Evolutionary conservation across 2,888 invertebrate species (phyloP).

Genomic region (Drosophila kuntzei): DNA sequence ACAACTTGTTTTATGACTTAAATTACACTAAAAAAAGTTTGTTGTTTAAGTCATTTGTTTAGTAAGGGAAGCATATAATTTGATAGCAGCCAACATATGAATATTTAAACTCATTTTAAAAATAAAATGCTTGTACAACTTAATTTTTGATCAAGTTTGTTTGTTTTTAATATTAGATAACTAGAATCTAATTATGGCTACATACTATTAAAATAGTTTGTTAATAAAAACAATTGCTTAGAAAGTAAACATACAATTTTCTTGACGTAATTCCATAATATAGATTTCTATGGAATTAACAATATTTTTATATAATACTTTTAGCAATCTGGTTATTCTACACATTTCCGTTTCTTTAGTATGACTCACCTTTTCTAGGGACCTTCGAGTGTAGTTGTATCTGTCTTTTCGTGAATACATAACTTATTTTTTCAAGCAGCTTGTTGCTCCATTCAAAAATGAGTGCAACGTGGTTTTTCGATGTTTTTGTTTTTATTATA

Average conservation of each 20-base stretch:
- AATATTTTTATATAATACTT: not conserved
- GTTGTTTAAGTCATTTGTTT: conserved; percentile 60
- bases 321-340: not conserved
- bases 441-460: conserved; percentile 42
- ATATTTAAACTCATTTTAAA: not conserved
- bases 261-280: not conserved
- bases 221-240: not conserved
- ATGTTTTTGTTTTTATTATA: conserved; percentile 28
- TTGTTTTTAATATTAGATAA: not conserved
- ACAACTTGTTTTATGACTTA: conserved; percentile 3
- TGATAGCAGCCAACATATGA: not conserved
- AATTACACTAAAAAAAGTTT: conserved; percentile 45
- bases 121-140: conserved; percentile 2
- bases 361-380: conserved; percentile 37
- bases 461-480: conserved; percentile 35
- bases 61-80: not conserved
- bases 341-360: not conserved
- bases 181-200: not conserved
- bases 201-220: not conserved
- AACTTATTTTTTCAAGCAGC: conserved; percentile 38
- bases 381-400: conserved; percentile 14
- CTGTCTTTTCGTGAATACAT: conserved; percentile 22
- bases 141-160: conserved; percentile 2
- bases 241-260: not conserved
- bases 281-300: not conserved